Evolutionary conservation across 2,888 invertebrate species (phyloP).

Genomic region (Tinea trinotella): DNA sequence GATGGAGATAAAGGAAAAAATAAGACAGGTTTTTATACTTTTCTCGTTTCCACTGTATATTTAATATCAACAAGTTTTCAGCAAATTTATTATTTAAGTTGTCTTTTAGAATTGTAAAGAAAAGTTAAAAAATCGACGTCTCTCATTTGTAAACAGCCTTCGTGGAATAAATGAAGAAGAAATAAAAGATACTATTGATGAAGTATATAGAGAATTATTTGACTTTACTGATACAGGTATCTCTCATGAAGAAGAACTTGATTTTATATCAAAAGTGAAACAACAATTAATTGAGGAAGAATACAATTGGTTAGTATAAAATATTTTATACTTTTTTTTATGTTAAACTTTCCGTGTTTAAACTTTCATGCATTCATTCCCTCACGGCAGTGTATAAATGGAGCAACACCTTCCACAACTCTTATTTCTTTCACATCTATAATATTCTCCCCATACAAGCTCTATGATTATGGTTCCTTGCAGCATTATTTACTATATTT

Average conservation of each 20-base stretch:
- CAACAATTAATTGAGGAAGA: slow-evolving; percentile 58
- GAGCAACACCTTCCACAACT: no score
- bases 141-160: slow-evolving; percentile 47
- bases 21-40: slow-evolving; percentile 45
- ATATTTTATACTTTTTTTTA: no score
- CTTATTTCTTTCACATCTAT: no score
- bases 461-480: no score
- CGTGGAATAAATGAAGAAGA: slow-evolving; percentile 40
- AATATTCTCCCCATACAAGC: no score
- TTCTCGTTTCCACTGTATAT: background rate
- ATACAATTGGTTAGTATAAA: slow-evolving; percentile 43
- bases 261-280: slow-evolving; percentile 46
- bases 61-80: background rate
- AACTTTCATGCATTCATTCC: no score
- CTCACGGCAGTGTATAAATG: no score
- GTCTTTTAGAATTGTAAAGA: slow-evolving; percentile 49
- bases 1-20: slow-evolving; percentile 54
- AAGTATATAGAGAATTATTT: slow-evolving; percentile 51
- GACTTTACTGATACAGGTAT: slow-evolving; percentile 30
- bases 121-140: slow-evolving; percentile 51
- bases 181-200: slow-evolving; percentile 40
- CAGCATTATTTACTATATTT: no score
- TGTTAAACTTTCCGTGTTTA: no score
- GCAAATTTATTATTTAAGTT: background rate
- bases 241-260: slow-evolving; percentile 43